Percentiles rank a stretch among this genome's conserved stretches.
Conservation (phyloP, 37 sponge, comb jelly and placozoan species). For the Haliclona indistincta region DNA sequence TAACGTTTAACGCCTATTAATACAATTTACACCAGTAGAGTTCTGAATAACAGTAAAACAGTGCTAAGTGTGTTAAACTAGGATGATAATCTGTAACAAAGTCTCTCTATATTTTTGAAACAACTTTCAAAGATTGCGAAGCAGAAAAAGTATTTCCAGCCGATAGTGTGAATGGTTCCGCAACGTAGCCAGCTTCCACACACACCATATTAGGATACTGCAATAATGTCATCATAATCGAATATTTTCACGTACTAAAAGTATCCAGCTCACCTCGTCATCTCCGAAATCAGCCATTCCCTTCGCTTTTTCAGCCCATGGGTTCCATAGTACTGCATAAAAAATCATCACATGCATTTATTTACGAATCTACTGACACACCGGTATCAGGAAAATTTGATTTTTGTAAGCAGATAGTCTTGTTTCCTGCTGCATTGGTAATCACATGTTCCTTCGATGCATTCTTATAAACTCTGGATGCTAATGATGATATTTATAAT, state of each 20-base stretch:
- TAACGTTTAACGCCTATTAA: too few relatives aligned
- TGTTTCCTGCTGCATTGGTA: slow-evolving; percentile 75
- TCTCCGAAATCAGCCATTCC: slow-evolving; percentile 93
- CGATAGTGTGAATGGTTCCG: slow-evolving; percentile 38
- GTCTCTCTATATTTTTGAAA: too few relatives aligned
- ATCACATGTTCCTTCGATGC: slow-evolving; percentile 65
- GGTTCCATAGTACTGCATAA: slow-evolving; percentile 91
- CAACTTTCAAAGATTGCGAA: slow-evolving; percentile 53
- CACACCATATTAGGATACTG: slow-evolving; percentile 89
- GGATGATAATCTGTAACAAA: background rate
- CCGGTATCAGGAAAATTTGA: slow-evolving; percentile 87
- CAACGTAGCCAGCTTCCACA: slow-evolving; percentile 91
- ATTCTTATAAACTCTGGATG: slow-evolving; percentile 64
- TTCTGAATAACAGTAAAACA: background rate
- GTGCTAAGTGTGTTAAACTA: background rate
- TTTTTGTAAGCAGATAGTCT: slow-evolving; percentile 65
- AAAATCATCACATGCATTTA: background rate
- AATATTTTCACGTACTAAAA: background rate
- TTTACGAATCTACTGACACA: slow-evolving; percentile 6
- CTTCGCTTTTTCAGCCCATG: slow-evolving; percentile 92
- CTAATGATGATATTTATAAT: background rate
- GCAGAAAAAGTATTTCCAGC: slow-evolving; percentile 58
- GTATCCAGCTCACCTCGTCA: slow-evolving; percentile 69
- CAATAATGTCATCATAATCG: slow-evolving; percentile 7
- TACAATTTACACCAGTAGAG: too few relatives aligned